Conservation (phyloP, 2,888 invertebrate species). For the Brassicogethes aeneus region DNA sequence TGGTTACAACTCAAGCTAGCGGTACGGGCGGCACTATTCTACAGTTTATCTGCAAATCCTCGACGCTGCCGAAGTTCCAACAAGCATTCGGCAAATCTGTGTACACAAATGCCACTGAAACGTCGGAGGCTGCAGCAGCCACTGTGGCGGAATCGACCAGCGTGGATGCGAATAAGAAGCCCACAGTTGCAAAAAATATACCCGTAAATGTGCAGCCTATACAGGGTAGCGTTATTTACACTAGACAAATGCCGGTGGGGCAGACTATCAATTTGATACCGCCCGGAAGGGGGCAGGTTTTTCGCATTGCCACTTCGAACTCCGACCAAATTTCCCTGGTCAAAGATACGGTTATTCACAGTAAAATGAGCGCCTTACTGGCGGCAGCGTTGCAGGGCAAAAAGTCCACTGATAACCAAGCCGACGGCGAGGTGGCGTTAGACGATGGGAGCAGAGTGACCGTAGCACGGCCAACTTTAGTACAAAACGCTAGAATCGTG, state of each 20-base stretch:
- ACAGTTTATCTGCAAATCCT: constrained; percentile 56
- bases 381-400: constrained; percentile 42
- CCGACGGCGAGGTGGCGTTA: constrained; percentile 16
- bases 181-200: constrained; percentile 45
- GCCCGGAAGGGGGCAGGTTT: constrained; percentile 37
- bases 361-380: constrained; percentile 42
- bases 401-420: constrained; percentile 27
- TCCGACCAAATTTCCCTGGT: constrained; percentile 38
- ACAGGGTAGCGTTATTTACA: constrained; percentile 62
- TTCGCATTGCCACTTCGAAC: constrained; percentile 39
- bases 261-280: constrained; percentile 53
- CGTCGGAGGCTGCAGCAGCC: constrained; percentile 18
- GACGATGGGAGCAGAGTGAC: constrained; percentile 20
- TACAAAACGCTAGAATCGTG: constrained; percentile 49
- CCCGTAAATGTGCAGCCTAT: constrained; percentile 50
- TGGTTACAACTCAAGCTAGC: constrained; percentile 14
- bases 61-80: constrained; percentile 61
- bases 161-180: constrained; percentile 26
- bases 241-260: constrained; percentile 59
- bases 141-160: constrained; percentile 12
- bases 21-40: constrained; percentile 38
- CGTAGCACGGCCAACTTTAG: constrained; percentile 44
- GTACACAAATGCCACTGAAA: constrained; percentile 40
- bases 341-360: constrained; percentile 41
- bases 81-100: constrained; percentile 71